A percentile compares a stretch with the other conserved stretches of the same genome.
Evolutionary conservation across 2,888 invertebrate species (phyloP).

Genomic region (Disparrhopalites patrizii): DNA sequence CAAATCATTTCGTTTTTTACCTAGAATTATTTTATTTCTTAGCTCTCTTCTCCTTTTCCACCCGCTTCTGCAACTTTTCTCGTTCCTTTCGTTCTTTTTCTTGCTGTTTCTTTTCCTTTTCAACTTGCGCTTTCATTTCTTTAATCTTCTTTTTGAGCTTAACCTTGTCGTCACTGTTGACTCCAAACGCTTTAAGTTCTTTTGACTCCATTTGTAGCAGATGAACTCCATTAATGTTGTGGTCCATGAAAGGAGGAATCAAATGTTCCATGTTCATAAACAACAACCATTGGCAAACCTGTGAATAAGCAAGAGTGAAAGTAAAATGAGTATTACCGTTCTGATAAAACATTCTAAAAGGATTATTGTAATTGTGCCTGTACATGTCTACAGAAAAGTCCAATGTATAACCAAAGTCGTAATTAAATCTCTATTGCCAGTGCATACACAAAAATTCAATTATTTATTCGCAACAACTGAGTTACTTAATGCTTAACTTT

Average conservation of each 20-base stretch:
- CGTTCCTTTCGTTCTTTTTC: conserved; percentile 38
- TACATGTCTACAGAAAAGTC: no score
- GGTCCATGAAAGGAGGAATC: conserved; percentile 79
- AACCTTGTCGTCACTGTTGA: conserved; percentile 73
- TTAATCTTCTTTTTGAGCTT: conserved; percentile 80
- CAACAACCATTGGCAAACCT: conserved; percentile 92
- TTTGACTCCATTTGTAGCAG: conserved; percentile 83
- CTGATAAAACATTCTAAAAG: no score
- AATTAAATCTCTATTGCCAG: no score
- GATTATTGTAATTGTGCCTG: no score
- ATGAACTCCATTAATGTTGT: conserved; percentile 81
- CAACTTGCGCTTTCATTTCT: conserved; percentile 70
- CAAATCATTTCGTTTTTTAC: no score
- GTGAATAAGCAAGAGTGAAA: no score
- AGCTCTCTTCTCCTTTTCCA: conserved; percentile 54
- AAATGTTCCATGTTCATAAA: conserved; percentile 76
- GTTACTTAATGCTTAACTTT: no score
- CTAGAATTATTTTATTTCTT: conserved; percentile 12
- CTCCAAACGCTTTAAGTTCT: conserved; percentile 82
- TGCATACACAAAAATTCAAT: no score
- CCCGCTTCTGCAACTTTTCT: conserved; percentile 44
- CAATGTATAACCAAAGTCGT: no score
- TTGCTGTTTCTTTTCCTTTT: conserved; percentile 60
- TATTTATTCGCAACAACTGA: no score
- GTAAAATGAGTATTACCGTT: background rate